A percentile compares a stretch with the other conserved stretches of the same genome.
Evolutionary conservation across 1,140 invertebrate species (phyloP).

Genomic region (Aphelenchoides avenae): DNA sequence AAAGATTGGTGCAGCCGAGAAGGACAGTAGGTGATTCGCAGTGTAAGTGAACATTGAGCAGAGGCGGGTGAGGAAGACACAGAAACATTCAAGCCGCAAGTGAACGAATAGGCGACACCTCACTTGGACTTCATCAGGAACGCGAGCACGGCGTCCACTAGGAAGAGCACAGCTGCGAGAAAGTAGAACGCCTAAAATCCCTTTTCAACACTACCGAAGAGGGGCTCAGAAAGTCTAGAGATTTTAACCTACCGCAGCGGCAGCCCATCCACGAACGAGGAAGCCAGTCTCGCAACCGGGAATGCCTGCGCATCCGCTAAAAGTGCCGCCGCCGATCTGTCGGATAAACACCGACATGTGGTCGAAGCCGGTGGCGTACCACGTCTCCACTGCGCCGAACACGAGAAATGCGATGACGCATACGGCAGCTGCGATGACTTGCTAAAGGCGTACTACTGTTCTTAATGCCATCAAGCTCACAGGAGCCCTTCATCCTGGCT

Average conservation of each 20-base stretch:
- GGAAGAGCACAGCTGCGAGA: conserved; percentile 47
- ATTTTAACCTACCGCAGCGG: conserved; percentile 44
- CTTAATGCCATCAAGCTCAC: too few relatives aligned
- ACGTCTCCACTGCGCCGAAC: conserved; percentile 57
- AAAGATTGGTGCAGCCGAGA: too few relatives aligned
- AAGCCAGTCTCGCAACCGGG: conserved; percentile 56
- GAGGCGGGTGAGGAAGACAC: not conserved
- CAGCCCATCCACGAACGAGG: conserved; percentile 57
- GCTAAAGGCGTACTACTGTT: conserved; percentile 42
- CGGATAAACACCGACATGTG: conserved; percentile 58
- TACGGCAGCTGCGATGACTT: conserved; percentile 44
- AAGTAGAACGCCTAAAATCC: conserved; percentile 57
- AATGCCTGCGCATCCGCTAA: conserved; percentile 55
- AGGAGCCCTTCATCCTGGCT: too few relatives aligned
- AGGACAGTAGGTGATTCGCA: too few relatives aligned
- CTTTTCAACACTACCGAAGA: too few relatives aligned
- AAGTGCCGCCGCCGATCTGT: conserved; percentile 52
- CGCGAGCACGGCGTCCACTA: conserved; percentile 48
- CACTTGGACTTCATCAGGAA: conserved; percentile 54
- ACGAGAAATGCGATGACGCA: conserved; percentile 54
- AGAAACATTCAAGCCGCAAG: conserved; percentile 5
- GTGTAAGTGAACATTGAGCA: not conserved
- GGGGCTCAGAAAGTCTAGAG: not conserved
- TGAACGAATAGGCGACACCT: not conserved
- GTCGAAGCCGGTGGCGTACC: conserved; percentile 59